Percentiles rank a stretch among this genome's conserved stretches.
Conservation (phyloP, 2,888 invertebrate genomes). For the Dendrolimus pini region DNA sequence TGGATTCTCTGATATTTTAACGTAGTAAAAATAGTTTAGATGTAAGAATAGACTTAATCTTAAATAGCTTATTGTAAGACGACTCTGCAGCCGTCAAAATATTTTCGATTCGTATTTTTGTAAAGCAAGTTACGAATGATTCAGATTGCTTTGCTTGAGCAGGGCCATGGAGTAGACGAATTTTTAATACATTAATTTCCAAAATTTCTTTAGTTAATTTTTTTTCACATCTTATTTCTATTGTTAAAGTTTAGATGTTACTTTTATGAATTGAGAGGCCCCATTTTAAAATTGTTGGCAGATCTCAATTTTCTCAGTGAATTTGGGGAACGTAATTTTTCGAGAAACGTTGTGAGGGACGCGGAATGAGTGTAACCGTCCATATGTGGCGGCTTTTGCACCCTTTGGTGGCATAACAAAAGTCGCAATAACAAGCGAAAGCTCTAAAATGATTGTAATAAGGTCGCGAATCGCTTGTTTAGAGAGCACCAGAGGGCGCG, state of each 20-base stretch:
- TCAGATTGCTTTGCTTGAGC: slow-evolving; percentile 71
- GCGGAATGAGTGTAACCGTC: slow-evolving; percentile 71
- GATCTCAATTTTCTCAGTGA: slow-evolving; percentile 11
- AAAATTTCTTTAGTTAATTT: slow-evolving; percentile 2
- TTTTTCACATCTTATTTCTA: background rate
- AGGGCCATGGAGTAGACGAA: slow-evolving; percentile 54
- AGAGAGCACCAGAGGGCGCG: slow-evolving; percentile 61
- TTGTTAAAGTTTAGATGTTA: slow-evolving; percentile 7
- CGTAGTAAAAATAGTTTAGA: slow-evolving; percentile 60
- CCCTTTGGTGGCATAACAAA: slow-evolving; percentile 58
- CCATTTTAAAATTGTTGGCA: slow-evolving; percentile 39
- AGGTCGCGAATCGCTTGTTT: slow-evolving; percentile 42
- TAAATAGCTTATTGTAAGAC: slow-evolving; percentile 66
- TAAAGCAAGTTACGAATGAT: slow-evolving; percentile 73
- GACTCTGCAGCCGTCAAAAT: slow-evolving; percentile 67
- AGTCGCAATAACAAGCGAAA: slow-evolving; percentile 50
- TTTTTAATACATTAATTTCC: slow-evolving; percentile 24
- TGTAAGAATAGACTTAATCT: slow-evolving; percentile 63
- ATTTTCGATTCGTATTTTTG: slow-evolving; percentile 77
- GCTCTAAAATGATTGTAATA: slow-evolving; percentile 17
- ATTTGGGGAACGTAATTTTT: slow-evolving; percentile 2
- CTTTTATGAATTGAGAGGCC: slow-evolving; percentile 42
- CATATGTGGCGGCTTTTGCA: slow-evolving; percentile 71
- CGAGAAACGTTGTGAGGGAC: slow-evolving; percentile 39
- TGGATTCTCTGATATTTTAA: slow-evolving; percentile 76